Conservation (phyloP, 2,113 vertebrate species). For the Copsychus sechellarum region DNA sequence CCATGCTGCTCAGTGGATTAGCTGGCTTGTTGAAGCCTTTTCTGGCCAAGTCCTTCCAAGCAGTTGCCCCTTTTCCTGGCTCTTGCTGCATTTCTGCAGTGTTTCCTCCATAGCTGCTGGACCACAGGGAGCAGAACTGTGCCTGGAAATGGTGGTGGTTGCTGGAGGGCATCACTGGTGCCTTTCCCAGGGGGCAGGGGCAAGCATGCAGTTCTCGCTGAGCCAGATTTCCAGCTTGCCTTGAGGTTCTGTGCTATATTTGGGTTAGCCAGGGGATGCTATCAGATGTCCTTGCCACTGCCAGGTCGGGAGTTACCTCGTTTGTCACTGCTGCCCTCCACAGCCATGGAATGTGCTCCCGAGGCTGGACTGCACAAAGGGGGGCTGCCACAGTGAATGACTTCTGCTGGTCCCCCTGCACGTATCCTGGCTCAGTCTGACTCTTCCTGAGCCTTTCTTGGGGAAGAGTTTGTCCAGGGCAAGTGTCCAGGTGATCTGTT, state of each 20-base stretch:
- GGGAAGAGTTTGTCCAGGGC: background rate
- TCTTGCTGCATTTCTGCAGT: background rate
- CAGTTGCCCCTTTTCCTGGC: background rate
- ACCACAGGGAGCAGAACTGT: rapidly evolving
- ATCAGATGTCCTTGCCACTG: background rate
- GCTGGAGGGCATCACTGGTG: background rate
- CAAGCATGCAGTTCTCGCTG: rapidly evolving
- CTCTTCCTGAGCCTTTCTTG: background rate
- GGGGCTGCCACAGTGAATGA: rapidly evolving
- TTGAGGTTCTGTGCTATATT: background rate
- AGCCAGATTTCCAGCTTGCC: background rate
- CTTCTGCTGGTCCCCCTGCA: background rate
- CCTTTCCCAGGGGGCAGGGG: background rate
- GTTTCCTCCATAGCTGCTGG: background rate
- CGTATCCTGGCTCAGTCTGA: rapidly evolving
- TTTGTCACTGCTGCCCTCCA: background rate
- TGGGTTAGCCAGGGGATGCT: rapidly evolving
- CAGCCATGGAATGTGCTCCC: rapidly evolving
- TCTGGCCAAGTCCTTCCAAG: background rate
- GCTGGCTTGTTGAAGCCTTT: background rate
- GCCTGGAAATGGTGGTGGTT: background rate
- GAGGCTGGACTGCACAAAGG: rapidly evolving
- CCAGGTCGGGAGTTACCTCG: rapidly evolving
- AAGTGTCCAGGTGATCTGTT: background rate
- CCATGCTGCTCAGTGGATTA: background rate